These are phyloP conservation scores for Drosophila differens DNA, from an alignment of 2,888 invertebrate genomes.

Conservation along the genomic window DNA sequence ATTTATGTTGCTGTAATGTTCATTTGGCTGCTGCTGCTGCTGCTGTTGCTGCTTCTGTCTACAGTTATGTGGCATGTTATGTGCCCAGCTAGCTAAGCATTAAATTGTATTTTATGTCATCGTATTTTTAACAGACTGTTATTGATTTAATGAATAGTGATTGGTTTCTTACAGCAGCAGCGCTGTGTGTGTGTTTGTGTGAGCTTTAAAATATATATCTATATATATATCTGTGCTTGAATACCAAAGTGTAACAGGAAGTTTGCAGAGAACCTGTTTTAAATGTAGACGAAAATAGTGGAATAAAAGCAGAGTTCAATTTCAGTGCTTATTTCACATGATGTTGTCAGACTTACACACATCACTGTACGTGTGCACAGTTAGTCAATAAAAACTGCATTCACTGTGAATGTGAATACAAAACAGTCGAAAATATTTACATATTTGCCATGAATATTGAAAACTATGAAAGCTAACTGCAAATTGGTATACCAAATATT, in stretches of 20 bases:
- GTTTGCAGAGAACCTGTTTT: not conserved
- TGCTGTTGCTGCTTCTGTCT: not conserved
- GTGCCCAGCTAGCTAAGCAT: slow-evolving; percentile 18
- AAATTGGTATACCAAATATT: not conserved
- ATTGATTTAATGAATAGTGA: slow-evolving; percentile 43
- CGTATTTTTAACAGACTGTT: slow-evolving; percentile 28
- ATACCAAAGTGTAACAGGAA: not conserved
- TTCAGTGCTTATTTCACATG: slow-evolving; percentile 11
- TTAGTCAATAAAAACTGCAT: slow-evolving; percentile 18
- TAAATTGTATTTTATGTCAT: slow-evolving; percentile 52
- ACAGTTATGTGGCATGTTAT: slow-evolving; percentile 15
- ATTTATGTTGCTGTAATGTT: slow-evolving; percentile 37
- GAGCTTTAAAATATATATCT: not conserved
- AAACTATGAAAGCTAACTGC: slow-evolving; percentile 11
- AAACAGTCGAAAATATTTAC: slow-evolving; percentile 21
- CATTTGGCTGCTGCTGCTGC: slow-evolving; percentile 1
- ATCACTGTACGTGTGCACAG: not conserved
- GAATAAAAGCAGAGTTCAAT: not conserved
- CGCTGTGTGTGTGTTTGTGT: not conserved
- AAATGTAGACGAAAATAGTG: not conserved
- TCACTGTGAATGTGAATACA: not conserved
- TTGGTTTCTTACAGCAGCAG: slow-evolving; percentile 15
- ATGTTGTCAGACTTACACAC: not conserved
- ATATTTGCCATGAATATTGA: slow-evolving; percentile 37
- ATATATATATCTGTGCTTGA: not conserved